Evolutionary conservation across 1,140 invertebrate genomes (phyloP), one percentile per base, ranked within the genome.

Genomic region (Cyphomyrmex costatus): DNA sequence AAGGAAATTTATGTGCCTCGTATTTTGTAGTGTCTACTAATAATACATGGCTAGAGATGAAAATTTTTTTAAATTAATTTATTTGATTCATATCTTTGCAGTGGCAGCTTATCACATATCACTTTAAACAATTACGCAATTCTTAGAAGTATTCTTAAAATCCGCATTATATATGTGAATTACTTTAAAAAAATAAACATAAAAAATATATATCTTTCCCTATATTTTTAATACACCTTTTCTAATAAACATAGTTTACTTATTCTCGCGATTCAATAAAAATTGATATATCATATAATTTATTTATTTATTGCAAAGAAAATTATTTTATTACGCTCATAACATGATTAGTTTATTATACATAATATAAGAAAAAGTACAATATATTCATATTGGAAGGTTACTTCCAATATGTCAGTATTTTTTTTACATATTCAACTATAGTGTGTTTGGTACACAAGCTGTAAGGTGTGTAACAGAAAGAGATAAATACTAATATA

Each of bases 81-180:
- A 93, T 93, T 93, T 90, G 80, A 89, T 60, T 56, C 86, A 90
- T 86, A 63, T 91, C 91, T 86, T 92, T 91, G 77, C 70, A 89
- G 68, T 88, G 86, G 91, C 90, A 93, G 90, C 92, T 93, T 92
- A 89, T 86, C 79, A 91, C 86, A 89, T 93, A 90, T 89, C 71
- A 86, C 68, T 83, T 79, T 68, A 68, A 91, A 27, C 84, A 92
- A 86, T 88, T 86, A 89, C 42, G 84, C 87, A 91, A 89, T 53
- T 53, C 80, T 88, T 89, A 86, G 68, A 85, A 21, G 80, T 89
- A 90, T 88, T 83, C 53, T 86, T 10, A 49, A 77, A 90, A 51
- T 82, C 79, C 78, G 86, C 71, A 63, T 88, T 82, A 76, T 84
- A 76, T 84, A 86, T 24, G 80, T 71, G 33, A 87, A 87, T 80